Evolutionary conservation across 1,140 invertebrate genomes (phyloP).

Genomic region (Scylla paramamosain): DNA sequence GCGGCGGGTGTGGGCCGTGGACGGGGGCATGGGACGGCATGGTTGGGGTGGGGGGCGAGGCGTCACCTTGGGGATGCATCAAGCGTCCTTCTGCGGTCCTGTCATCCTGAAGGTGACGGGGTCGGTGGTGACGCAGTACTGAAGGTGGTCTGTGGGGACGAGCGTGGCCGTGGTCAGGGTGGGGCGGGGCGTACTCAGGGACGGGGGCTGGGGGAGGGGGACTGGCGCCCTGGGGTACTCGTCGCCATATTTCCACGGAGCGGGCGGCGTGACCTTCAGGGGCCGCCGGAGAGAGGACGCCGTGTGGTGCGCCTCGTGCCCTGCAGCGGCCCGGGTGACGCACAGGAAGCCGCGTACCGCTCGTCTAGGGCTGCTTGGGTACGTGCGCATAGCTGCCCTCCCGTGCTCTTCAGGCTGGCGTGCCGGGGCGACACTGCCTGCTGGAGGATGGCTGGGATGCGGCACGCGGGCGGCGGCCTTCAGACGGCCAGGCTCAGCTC

Average conservation of each 20-base stretch:
- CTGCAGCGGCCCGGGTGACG: not conserved
- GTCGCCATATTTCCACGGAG: not conserved
- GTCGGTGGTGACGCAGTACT: not conserved
- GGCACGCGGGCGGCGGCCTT: too few relatives aligned
- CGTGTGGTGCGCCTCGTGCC: not conserved
- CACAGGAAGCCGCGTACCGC: not conserved
- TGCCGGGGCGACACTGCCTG: too few relatives aligned
- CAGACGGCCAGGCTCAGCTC: too few relatives aligned
- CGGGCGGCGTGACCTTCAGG: not conserved
- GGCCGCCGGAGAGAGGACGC: not conserved
- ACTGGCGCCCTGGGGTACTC: too few relatives aligned
- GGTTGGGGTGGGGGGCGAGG: not conserved
- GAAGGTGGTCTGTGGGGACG: not conserved
- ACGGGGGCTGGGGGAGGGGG: too few relatives aligned
- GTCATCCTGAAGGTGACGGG: not conserved
- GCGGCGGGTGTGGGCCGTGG: not conserved
- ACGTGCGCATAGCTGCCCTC: too few relatives aligned
- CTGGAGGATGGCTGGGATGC: too few relatives aligned
- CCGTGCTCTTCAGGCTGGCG: too few relatives aligned
- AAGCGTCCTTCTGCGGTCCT: not conserved
- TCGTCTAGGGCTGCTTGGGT: not conserved
- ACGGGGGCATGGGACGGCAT: not conserved
- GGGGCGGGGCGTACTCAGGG: not conserved
- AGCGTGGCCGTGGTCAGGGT: not conserved
- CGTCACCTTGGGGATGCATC: not conserved